Base-by-base conservation (phyloP, 2,888 invertebrate genomes). In the Stramonita haemastoma region DNA sequence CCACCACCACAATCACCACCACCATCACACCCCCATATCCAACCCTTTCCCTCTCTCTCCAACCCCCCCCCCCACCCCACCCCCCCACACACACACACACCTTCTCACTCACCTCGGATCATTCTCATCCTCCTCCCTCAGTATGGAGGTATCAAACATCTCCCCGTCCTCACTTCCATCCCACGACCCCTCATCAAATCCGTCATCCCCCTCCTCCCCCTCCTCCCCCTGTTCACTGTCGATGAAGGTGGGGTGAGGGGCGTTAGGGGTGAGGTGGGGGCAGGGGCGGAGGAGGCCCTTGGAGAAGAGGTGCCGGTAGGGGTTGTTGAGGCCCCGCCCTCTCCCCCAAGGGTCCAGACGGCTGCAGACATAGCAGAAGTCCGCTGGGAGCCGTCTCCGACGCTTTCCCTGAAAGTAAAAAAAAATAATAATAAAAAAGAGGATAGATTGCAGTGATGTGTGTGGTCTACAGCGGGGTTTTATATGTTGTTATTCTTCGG, bases 281-380 rank as follows among this genome's bases (percentile, higher is more conserved):
- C 93, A 93, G 1, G 91, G 90, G 32, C 90, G 84, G 77, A 93
- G 92, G 86, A 91, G 92, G 17, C 93, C 94, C 86, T 91, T 92
- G 26, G 89, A 87, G 89, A 92, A 93, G 22, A 93, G 91, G 89
- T 93, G 91, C 26, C 91, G 91, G 90, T 93, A 92, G 6, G 92
- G 92, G 66, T 92, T 92, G 87, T 91, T 92, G 13, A 91, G 89
- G 11, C 93, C 93, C 22, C 87, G 46, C 6, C 87, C 73, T 19
- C 36, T 66, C 4, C 87, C 73, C 5, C 92, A 90, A 0, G 93
- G 93, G 46, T 93, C 93, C 34, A 93, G 85, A 4, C 92, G 91
- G 84, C 93, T 93, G 90, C 93, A 93, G 0, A 93, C 91, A 34
- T 93, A 93, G 89, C 93, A 93, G 86, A 92, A 92, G 0, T 91